A percentile compares a stretch with the other conserved stretches of the same genome.
Conservation (phyloP, 2,888 invertebrate species). For the Ophonus ardosiacus region DNA sequence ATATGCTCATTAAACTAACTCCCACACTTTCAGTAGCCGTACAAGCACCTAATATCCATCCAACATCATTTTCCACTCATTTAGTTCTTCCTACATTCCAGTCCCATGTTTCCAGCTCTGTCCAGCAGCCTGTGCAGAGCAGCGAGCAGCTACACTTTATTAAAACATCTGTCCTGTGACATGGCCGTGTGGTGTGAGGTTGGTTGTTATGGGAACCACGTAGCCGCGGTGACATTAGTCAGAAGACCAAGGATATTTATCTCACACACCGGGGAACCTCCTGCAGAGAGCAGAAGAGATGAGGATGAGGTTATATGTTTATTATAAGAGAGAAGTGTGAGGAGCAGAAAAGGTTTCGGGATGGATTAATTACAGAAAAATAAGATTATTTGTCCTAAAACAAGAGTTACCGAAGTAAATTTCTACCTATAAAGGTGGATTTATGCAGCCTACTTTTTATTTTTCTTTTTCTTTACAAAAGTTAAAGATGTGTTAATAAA, state of each 20-base stretch:
- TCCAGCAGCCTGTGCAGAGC: too few species aligned
- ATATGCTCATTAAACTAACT: background rate
- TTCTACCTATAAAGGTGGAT: too few species aligned
- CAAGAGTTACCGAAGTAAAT: too few species aligned
- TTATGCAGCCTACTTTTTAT: too few species aligned
- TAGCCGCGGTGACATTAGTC: conserved; percentile 41
- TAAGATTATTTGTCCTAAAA: too few species aligned
- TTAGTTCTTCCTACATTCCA: conserved; percentile 17
- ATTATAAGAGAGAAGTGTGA: background rate
- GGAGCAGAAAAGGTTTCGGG: background rate
- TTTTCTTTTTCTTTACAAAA: too few species aligned
- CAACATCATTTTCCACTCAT: conserved; percentile 37
- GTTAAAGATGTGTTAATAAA: too few species aligned
- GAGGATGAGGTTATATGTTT: conserved; percentile 14
- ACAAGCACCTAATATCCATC: conserved; percentile 31
- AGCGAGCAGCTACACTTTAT: conserved; percentile 17
- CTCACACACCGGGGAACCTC: background rate
- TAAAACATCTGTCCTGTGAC: conserved; percentile 31
- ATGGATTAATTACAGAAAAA: background rate
- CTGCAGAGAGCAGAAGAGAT: background rate
- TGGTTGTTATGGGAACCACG: conserved; percentile 12
- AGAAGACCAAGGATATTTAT: conserved; percentile 13
- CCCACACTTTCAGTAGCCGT: background rate
- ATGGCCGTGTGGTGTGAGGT: background rate
- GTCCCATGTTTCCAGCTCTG: background rate